These are phyloP conservation scores for Ophion slaviceki DNA, from an alignment of 2,888 invertebrate genomes.

Conservation along the genomic window DNA sequence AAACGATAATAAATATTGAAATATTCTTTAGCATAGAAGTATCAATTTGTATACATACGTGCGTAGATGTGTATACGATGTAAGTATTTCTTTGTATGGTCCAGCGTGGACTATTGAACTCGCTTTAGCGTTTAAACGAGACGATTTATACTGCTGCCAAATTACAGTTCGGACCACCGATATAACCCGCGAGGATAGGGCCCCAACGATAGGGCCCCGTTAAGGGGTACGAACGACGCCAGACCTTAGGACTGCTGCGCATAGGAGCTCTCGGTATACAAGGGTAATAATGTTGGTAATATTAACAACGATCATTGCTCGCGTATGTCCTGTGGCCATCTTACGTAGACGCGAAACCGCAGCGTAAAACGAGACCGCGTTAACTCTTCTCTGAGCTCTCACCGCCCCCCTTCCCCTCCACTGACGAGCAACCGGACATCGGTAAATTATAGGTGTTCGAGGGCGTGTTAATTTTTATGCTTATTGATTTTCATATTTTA, in stretches of 20 bases:
- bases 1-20: background rate
- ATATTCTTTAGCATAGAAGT: background rate
- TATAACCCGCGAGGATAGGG: slow-evolving; percentile 74
- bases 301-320: slow-evolving; percentile 73
- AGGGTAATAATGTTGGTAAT: slow-evolving; percentile 81
- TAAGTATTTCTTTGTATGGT: slow-evolving; percentile 6
- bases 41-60: background rate
- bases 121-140: slow-evolving; percentile 42
- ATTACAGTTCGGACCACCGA: slow-evolving; percentile 81
- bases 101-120: slow-evolving; percentile 23
- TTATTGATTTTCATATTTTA: slow-evolving; percentile 83
- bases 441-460: slow-evolving; percentile 79
- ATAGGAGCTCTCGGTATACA: slow-evolving; percentile 26
- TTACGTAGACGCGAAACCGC: slow-evolving; percentile 22
- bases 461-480: slow-evolving; percentile 81
- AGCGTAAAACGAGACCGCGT: slow-evolving; percentile 23
- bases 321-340: slow-evolving; percentile 65
- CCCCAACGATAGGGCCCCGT: slow-evolving; percentile 59
- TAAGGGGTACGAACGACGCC: slow-evolving; percentile 60
- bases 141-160: slow-evolving; percentile 81
- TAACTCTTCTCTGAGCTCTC: slow-evolving; percentile 14
- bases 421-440: slow-evolving; percentile 21
- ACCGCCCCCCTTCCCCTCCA: background rate
- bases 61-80: background rate
- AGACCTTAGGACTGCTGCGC: slow-evolving; percentile 28